phyloP scores from a whole-genome alignment of 1,140 invertebrate genomes.

The Subanguina moxae region DNA sequence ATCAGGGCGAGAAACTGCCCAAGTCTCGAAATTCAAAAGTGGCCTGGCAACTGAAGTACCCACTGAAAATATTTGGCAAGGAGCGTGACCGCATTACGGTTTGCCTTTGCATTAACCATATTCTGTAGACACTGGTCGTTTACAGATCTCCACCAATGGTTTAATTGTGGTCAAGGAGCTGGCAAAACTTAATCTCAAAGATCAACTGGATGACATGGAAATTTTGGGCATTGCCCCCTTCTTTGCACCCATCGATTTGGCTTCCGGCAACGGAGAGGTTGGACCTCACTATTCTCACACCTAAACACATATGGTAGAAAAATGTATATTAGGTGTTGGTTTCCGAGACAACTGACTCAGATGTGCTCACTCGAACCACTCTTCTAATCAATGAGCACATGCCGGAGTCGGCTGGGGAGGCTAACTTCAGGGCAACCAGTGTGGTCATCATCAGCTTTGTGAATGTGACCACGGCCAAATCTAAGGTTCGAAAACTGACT shows the following conservation, averaged over 20 bases:
- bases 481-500: no score
- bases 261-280: conserved; percentile 30
- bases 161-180: conserved; percentile 48
- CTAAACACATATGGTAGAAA: no score
- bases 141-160: conserved; percentile 54
- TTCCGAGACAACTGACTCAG: conserved; percentile 44
- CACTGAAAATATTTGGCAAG: conserved; percentile 51
- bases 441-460: conserved; percentile 47
- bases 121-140: no score
- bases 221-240: conserved; percentile 53
- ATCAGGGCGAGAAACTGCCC: conserved; percentile 48
- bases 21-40: conserved; percentile 46
- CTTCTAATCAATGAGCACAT: conserved; percentile 43
- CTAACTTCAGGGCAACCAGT: conserved; percentile 40
- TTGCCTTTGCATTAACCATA: background rate
- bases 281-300: no score
- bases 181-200: conserved; percentile 9
- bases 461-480: conserved; percentile 46
- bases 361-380: conserved; percentile 40
- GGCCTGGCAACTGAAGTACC: conserved; percentile 46
- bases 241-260: conserved; percentile 54
- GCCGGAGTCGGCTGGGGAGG: conserved; percentile 6
- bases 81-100: conserved; percentile 46
- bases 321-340: conserved; percentile 35
- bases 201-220: conserved; percentile 49